Evolutionary conservation across 2,888 invertebrate species (phyloP).

Genomic region (Leptinotarsa haldemani): DNA sequence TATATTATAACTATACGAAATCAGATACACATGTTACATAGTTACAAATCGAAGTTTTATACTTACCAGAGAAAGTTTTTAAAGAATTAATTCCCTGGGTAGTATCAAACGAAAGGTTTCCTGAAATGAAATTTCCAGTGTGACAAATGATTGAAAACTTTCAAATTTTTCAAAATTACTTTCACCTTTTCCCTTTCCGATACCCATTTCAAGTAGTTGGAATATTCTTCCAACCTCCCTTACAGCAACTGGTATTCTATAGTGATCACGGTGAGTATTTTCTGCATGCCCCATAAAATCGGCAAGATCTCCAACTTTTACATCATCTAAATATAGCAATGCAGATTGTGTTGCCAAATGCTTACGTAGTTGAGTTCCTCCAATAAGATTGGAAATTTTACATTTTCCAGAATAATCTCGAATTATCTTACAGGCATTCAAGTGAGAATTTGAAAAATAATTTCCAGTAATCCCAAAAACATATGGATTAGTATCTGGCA

Average conservation of each 20-base stretch:
- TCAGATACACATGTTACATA: no score
- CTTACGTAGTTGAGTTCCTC: constrained; percentile 48
- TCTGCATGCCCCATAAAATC: constrained; percentile 41
- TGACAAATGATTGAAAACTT: not conserved
- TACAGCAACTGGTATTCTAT: constrained; percentile 30
- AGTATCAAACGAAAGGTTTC: no score
- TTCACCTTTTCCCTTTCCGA: not conserved
- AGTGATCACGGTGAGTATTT: constrained; percentile 36
- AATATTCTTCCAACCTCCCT: constrained; percentile 27
- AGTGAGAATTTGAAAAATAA: constrained; percentile 28
- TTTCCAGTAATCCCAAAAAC: constrained; percentile 32
- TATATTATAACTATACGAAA: no score
- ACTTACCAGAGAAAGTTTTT: no score
- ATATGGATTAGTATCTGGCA: constrained; percentile 32
- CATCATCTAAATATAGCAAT: constrained; percentile 30
- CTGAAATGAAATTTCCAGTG: not conserved
- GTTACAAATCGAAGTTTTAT: no score
- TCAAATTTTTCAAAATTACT: not conserved
- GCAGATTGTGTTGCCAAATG: constrained; percentile 50
- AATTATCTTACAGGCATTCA: constrained; percentile 49
- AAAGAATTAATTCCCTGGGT: no score
- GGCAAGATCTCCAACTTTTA: constrained; percentile 36
- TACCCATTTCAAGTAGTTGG: constrained; percentile 26
- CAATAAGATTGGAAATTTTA: constrained; percentile 47
- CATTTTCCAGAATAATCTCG: constrained; percentile 46